Evolutionary conservation across 23 tunicate genomes (phyloP), one percentile per base, ranked within the genome.

Genomic region (Oikopleura dioica): DNA sequence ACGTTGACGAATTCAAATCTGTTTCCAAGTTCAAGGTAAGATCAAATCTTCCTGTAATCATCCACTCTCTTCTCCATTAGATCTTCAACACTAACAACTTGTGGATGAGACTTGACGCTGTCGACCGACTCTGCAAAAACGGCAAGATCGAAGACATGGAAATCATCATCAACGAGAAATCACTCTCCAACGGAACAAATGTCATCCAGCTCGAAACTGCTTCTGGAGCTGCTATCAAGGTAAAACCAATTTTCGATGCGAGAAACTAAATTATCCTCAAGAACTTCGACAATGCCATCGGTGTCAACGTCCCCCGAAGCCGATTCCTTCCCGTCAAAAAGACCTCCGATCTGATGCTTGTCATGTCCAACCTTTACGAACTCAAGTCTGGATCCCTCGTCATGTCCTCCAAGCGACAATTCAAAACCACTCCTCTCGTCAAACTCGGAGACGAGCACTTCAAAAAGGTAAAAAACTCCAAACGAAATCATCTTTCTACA

Each of bases 21-120:
- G 96, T 89, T 35, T 79, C 91, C 2, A 89, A 89, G 81, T 89
- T 89, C 86, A 89, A 89, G n/a, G n/a, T n/a, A n/a, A n/a, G n/a
- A n/a, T n/a, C n/a, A n/a, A n/a, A n/a, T n/a, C n/a, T n/a, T n/a
- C n/a, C n/a, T n/a, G n/a, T n/a, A n/a, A n/a, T n/a, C n/a, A n/a
- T n/a, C n/a, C n/a, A n/a, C n/a, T n/a, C n/a, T n/a, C n/a, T n/a
- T n/a, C n/a, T n/a, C n/a, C n/a, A n/a, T n/a, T n/a, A n/a, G 44
- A 89, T 89, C 37, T 89, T 89, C 75, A 89, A 89, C 92, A 89
- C 96, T 35, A 89, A 89, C 79, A 89, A 89, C 50, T 69, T 89
- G 21, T 89, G 96, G 96, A 84, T 84, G 86, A 79, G 80, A 1
- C 59, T 89, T 75, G n/a, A 78, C 5, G 80, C 96, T 0, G 82